Evolutionary conservation across 2,113 vertebrate genomes (phyloP).

Genomic region (Protobothrops mucrosquamatus): DNA sequence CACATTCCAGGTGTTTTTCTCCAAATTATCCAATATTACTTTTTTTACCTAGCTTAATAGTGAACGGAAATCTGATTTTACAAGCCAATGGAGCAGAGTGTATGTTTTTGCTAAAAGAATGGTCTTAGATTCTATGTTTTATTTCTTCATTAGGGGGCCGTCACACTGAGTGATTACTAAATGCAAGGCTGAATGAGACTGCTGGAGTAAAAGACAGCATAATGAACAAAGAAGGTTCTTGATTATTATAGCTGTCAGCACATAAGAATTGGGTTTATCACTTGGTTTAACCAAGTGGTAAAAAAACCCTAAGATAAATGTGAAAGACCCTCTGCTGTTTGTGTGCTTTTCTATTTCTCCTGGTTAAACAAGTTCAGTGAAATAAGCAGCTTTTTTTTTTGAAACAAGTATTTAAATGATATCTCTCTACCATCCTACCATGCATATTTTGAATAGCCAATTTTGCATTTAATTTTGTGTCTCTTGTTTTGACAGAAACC

Average conservation of each 20-base stretch:
- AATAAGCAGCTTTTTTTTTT: neutral
- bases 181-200: constrained; percentile 78
- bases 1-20: constrained; percentile 62
- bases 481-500: neutral
- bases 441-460: neutral
- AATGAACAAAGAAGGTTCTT: constrained; percentile 76
- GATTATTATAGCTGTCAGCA: constrained; percentile 78
- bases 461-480: neutral
- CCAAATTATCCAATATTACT: constrained; percentile 61
- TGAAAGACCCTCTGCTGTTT: constrained; percentile 72
- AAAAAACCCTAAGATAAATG: constrained; percentile 65
- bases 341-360: constrained; percentile 51
- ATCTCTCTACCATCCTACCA: neutral
- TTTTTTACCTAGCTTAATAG: constrained; percentile 72
- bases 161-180: constrained; percentile 83
- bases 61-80: constrained; percentile 80
- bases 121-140: constrained; percentile 76
- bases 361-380: constrained; percentile 56
- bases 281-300: constrained; percentile 77
- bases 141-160: constrained; percentile 84
- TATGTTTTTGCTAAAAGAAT: constrained; percentile 74
- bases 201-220: constrained; percentile 75
- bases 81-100: constrained; percentile 76
- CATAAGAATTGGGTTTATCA: constrained; percentile 77
- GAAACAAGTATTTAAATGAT: constrained; percentile 30